Evolutionary conservation across 1,140 invertebrate genomes (phyloP).

Genomic region (Drosophila nigrodunni): DNA sequence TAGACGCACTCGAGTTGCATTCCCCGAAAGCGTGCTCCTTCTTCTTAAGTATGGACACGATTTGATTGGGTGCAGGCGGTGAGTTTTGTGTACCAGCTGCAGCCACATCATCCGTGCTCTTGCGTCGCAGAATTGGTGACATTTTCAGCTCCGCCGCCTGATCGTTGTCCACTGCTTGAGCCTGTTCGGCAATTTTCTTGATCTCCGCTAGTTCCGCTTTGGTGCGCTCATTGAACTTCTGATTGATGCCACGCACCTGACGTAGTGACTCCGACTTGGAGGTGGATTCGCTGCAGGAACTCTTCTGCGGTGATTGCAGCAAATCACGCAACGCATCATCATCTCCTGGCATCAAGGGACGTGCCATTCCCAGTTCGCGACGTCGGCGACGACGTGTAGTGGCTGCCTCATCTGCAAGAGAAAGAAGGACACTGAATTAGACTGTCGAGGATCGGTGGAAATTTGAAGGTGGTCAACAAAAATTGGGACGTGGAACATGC

Average conservation of each 20-base stretch:
- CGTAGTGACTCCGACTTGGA: conserved; percentile 56
- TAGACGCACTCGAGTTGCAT: conserved; percentile 85
- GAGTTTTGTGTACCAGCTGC: conserved; percentile 44
- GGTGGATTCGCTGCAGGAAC: conserved; percentile 69
- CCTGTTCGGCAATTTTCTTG: conserved; percentile 72
- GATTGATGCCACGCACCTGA: conserved; percentile 45
- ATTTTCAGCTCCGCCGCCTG: conserved; percentile 40
- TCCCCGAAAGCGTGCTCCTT: conserved; percentile 87
- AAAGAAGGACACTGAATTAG: conserved; percentile 4
- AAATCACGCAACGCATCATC: conserved; percentile 72
- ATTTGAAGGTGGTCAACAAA: conserved; percentile 7
- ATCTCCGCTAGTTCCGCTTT: conserved; percentile 76
- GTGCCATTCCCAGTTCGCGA: conserved; percentile 82
- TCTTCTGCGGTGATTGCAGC: conserved; percentile 62
- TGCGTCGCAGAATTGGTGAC: conserved; percentile 73
- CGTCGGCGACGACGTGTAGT: conserved; percentile 80
- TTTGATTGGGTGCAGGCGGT: conserved; percentile 84
- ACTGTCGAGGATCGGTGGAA: not conserved
- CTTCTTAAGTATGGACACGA: conserved; percentile 92
- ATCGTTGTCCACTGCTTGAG: conserved; percentile 25
- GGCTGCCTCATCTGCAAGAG: conserved; percentile 81
- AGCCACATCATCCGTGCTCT: conserved; percentile 83
- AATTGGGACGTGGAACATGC: conserved; percentile 41
- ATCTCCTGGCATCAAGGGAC: conserved; percentile 83
- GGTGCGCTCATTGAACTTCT: conserved; percentile 77